phyloP scores from a whole-genome alignment of 2,113 vertebrate genomes.

The Noctilio leporinus region DNA sequence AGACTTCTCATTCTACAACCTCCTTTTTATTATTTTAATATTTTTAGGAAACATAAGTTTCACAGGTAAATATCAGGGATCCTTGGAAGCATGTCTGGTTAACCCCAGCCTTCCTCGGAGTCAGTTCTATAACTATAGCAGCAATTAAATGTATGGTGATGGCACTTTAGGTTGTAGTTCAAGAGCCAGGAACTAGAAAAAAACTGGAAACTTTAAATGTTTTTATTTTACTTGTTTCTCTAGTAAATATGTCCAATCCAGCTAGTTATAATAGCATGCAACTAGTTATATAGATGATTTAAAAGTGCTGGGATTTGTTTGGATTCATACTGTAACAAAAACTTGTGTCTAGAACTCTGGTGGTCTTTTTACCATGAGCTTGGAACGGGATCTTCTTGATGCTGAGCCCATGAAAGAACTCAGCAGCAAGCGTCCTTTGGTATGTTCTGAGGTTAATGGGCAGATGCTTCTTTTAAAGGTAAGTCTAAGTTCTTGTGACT shows the following conservation, averaged over 20 bases:
- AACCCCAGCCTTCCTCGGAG: not conserved
- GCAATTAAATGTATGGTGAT: not conserved
- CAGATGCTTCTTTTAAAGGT: constrained; percentile 86
- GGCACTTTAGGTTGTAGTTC: not conserved
- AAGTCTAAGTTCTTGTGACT: constrained; percentile 18
- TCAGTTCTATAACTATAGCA: not conserved
- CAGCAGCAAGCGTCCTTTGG: constrained; percentile 81
- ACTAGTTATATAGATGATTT: not conserved
- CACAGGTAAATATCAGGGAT: not conserved
- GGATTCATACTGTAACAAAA: constrained; percentile 37
- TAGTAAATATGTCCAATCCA: not conserved
- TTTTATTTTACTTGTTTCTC: constrained; percentile 1
- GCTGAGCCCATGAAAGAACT: constrained; percentile 83
- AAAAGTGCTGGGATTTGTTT: constrained; percentile 4
- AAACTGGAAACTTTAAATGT: not conserved
- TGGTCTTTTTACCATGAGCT: constrained; percentile 80
- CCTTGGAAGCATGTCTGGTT: not conserved
- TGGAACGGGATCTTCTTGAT: constrained; percentile 85
- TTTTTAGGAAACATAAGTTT: constrained; percentile 3
- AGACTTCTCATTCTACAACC: not conserved
- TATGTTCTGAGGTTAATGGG: constrained; percentile 79
- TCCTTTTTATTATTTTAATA: constrained; percentile 18
- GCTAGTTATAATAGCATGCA: not conserved
- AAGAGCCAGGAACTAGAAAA: constrained; percentile 18
- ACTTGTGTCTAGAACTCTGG: constrained; percentile 79